Conservation (phyloP, 1,140 invertebrate species). For the Neelides sp. region DNA sequence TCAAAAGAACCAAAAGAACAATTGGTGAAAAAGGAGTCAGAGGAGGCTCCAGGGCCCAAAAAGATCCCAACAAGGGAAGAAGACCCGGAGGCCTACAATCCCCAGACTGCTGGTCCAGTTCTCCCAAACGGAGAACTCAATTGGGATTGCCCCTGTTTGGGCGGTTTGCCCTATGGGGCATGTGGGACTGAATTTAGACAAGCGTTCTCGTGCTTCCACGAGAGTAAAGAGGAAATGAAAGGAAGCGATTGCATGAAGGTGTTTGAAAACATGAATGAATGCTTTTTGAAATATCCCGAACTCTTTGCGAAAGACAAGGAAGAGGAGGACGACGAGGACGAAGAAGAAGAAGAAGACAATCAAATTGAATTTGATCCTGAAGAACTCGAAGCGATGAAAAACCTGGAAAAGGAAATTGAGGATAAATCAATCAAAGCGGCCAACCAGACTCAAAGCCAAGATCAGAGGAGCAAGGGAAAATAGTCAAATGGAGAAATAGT, state of each 20-base stretch:
- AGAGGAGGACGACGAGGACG: slow-evolving; percentile 5
- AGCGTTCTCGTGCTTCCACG: slow-evolving; percentile 87
- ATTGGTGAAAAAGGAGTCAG: neutral
- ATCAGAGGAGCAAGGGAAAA: slow-evolving; percentile 1
- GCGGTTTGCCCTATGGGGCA: slow-evolving; percentile 87
- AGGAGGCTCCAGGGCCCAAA: no score
- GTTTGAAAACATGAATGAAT: slow-evolving; percentile 83
- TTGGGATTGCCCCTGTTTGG: slow-evolving; percentile 92
- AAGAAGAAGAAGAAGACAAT: slow-evolving; percentile 10
- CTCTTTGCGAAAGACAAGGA: slow-evolving; percentile 50
- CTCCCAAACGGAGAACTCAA: slow-evolving; percentile 82
- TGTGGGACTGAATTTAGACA: slow-evolving; percentile 84
- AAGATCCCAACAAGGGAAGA: slow-evolving; percentile 9
- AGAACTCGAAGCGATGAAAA: slow-evolving; percentile 12
- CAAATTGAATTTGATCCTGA: slow-evolving; percentile 18
- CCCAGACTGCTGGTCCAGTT: slow-evolving; percentile 64
- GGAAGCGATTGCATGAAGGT: slow-evolving; percentile 80
- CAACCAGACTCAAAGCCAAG: slow-evolving; percentile 3
- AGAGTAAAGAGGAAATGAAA: slow-evolving; percentile 51
- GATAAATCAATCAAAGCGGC: neutral
- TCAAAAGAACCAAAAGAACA: neutral
- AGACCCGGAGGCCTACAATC: slow-evolving; percentile 46
- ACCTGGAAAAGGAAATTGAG: neutral
- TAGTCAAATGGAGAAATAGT: no score
- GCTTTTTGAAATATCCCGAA: slow-evolving; percentile 76